Conservation (phyloP, 2,113 vertebrate genomes). For the Ovibos moschatus region DNA sequence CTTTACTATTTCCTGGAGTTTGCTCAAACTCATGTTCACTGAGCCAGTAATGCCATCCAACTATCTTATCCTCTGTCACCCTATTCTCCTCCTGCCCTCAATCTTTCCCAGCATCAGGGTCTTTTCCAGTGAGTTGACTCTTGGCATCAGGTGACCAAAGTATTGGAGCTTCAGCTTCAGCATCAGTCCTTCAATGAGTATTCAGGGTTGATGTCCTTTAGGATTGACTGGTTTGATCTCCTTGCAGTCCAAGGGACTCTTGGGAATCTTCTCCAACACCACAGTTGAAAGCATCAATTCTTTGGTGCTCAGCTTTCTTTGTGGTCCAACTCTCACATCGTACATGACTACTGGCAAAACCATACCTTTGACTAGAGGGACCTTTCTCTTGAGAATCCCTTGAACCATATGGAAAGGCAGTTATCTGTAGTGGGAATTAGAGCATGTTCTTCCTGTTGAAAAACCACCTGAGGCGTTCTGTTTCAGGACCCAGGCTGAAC, state of each 20-base stretch:
- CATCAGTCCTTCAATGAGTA: background rate
- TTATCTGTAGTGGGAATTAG: background rate
- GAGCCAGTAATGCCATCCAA: background rate
- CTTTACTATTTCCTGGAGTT: background rate
- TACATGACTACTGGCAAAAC: background rate
- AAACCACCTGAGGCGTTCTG: background rate
- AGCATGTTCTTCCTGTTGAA: background rate
- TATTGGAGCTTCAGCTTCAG: background rate
- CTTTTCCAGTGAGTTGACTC: background rate
- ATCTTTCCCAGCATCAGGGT: background rate
- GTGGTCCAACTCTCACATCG: background rate
- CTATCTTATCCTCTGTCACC: background rate
- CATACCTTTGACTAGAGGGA: background rate
- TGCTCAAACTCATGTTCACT: background rate
- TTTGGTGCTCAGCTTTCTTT: background rate
- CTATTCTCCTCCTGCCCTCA: background rate
- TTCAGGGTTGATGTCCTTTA: background rate
- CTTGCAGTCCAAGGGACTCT: background rate
- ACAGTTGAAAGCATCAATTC: background rate
- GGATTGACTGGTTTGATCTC: background rate
- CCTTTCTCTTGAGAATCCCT: background rate
- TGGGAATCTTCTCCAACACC: background rate
- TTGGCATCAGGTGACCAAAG: background rate
- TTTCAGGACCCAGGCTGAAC: constrained; percentile 92
- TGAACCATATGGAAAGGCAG: background rate